Evolutionary conservation across 2,888 invertebrate species (phyloP), one percentile per base, ranked within the genome.

Genomic region (Aporophyla lueneburgensis): DNA sequence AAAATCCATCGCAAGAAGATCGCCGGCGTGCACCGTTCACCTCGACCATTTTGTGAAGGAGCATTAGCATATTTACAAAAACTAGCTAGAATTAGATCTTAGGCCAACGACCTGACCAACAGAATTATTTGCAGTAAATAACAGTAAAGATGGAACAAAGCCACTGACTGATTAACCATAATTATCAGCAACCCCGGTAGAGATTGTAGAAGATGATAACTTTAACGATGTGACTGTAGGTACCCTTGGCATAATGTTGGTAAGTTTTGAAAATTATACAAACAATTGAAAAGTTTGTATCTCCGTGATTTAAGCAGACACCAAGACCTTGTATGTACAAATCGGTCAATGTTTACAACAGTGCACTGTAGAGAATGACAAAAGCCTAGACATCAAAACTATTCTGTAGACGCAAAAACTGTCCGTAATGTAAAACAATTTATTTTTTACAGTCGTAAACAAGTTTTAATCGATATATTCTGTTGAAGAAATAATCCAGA

Each of bases 61-160:
- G 77, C 79, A 88, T 92, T 90, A 89, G 81, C 90, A 91, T 91
- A 90, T 89, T 88, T 89, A 89, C 86, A 86, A 86, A 87, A 82
- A 86, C 84, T 84, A 88, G 85, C 63, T 58, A 78, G 40, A 87
- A 86, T 87, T 87, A 88, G 84, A 88, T 89, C 76, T 83, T 33
- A 82, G 87, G 87, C 61, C 88, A 87, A 81, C 81, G 89, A 90
- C 87, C 88, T 87, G 21, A 56, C 71, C 71, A 71, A 72, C 56
- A 56, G 33, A 73, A 33, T 59, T 62, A 70, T 79, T 58, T 78
- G 53, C 71, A 73, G 70, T 74, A 73, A 76, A 81, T 75, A 77
- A 61, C 53, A 40, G 58, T 68, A 61, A 62, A 74, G 68, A 56
- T 61, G 73, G 69, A 78, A 71, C 58, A 71, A 27, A 69, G 74